phyloP scores from a whole-genome alignment of 2,113 vertebrate genomes.

The Ranitomeya variabilis region DNA sequence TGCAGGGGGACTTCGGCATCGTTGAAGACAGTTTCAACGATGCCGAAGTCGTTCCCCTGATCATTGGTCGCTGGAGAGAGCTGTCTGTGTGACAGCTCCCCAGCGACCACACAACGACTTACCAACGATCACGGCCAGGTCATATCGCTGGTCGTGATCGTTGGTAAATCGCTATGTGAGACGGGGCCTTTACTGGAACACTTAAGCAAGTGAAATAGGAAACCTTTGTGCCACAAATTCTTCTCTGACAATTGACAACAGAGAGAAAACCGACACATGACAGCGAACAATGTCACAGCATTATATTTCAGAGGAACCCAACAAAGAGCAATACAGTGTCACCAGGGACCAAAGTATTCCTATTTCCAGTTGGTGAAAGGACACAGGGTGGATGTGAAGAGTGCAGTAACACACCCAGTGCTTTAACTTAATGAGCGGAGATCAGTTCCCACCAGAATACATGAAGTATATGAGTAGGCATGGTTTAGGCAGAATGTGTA shows the following conservation, averaged over 20 bases:
- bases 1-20: too few species aligned
- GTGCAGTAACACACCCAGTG: slow-evolving; percentile 34
- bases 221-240: not conserved
- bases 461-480: slow-evolving; percentile 2
- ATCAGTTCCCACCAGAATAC: slow-evolving; percentile 26
- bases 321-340: slow-evolving; percentile 28
- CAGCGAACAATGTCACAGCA: not conserved
- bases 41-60: too few species aligned
- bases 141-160: too few species aligned
- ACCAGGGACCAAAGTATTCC: not conserved
- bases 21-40: too few species aligned
- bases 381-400: slow-evolving; percentile 23
- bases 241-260: not conserved
- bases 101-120: too few species aligned
- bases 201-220: not conserved
- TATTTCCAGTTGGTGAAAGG: slow-evolving; percentile 35
- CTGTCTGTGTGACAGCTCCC: too few species aligned
- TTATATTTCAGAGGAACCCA: slow-evolving; percentile 15
- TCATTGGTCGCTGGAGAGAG: too few species aligned
- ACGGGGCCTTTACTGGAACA: not conserved
- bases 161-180: too few species aligned
- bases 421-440: not conserved
- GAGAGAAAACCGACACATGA: slow-evolving; percentile 1
- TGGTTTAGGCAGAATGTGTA: not conserved
- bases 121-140: too few species aligned